A percentile compares a stretch with the other conserved stretches of the same genome.
Evolutionary conservation across 2,888 invertebrate genomes (phyloP).

Genomic region (Pantelozetes paolii): DNA sequence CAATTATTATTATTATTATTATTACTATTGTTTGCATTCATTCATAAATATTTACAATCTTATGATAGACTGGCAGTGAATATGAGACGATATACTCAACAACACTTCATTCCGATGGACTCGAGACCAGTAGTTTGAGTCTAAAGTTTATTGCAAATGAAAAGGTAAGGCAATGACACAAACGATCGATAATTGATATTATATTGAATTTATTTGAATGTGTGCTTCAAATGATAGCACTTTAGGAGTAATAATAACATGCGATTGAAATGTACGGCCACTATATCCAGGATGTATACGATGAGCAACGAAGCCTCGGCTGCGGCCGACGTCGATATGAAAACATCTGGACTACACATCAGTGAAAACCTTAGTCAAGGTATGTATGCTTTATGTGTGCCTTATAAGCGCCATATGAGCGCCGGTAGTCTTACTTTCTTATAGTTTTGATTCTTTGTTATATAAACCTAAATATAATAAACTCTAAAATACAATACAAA

Average conservation of each 20-base stretch:
- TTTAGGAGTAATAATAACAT: slow-evolving; percentile 34
- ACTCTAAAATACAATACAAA: neutral
- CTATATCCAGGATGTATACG: slow-evolving; percentile 46
- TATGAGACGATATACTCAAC: slow-evolving; percentile 25
- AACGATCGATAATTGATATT: neutral
- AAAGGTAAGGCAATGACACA: slow-evolving; percentile 31
- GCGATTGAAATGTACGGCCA: slow-evolving; percentile 45
- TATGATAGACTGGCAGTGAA: slow-evolving; percentile 30
- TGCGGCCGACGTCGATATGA: slow-evolving; percentile 42
- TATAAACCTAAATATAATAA: slow-evolving; percentile 13
- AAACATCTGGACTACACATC: slow-evolving; percentile 46
- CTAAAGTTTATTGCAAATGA: slow-evolving; percentile 45
- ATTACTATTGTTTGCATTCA: slow-evolving; percentile 17
- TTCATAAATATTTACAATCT: slow-evolving; percentile 6
- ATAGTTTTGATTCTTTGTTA: neutral
- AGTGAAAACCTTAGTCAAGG: slow-evolving; percentile 47
- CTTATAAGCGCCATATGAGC: neutral
- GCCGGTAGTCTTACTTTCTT: neutral
- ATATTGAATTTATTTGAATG: neutral
- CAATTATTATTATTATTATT: no score
- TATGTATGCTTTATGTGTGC: slow-evolving; percentile 42
- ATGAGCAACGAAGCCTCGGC: slow-evolving; percentile 48
- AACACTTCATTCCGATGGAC: slow-evolving; percentile 46
- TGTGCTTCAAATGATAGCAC: slow-evolving; percentile 30
- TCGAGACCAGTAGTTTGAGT: slow-evolving; percentile 46